A percentile compares a stretch with the other conserved stretches of the same genome.
phyloP scores from a whole-genome alignment of 2,113 vertebrate genomes.

The Sebastes fasciatus region DNA sequence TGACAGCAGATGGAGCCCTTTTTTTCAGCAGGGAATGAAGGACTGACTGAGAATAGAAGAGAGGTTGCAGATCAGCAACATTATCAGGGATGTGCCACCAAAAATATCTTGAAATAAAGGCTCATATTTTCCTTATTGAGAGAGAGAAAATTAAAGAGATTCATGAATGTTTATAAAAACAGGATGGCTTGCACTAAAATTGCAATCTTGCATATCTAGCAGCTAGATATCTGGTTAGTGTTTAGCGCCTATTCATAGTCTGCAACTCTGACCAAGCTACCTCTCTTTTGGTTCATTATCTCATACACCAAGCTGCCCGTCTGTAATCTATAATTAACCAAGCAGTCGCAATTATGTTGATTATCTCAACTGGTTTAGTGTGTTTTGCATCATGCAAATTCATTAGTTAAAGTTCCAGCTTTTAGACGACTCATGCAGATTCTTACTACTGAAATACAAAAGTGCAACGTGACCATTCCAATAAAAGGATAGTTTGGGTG shows the following conservation, averaged over 20 bases:
- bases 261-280: neutral
- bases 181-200: neutral
- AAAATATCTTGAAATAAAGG: slow-evolving; percentile 21
- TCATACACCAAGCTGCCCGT: neutral
- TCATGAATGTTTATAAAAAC: slow-evolving; percentile 2
- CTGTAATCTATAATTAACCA: neutral
- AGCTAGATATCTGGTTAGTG: neutral
- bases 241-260: neutral
- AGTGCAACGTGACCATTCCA: too few relatives aligned
- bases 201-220: neutral
- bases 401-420: neutral
- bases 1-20: slow-evolving; percentile 44
- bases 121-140: neutral
- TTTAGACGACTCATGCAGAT: neutral
- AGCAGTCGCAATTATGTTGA: neutral
- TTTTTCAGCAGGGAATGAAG: slow-evolving; percentile 14
- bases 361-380: neutral
- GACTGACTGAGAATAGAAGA: slow-evolving; percentile 36
- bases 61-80: slow-evolving; percentile 43
- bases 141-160: neutral
- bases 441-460: too few relatives aligned
- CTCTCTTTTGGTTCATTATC: neutral
- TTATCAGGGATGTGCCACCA: neutral
- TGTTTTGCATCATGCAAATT: neutral
- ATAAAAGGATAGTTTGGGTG: too few relatives aligned